Evolutionary conservation across 2,888 invertebrate genomes (phyloP).

Genomic region (Sinhomidia bicolor): DNA sequence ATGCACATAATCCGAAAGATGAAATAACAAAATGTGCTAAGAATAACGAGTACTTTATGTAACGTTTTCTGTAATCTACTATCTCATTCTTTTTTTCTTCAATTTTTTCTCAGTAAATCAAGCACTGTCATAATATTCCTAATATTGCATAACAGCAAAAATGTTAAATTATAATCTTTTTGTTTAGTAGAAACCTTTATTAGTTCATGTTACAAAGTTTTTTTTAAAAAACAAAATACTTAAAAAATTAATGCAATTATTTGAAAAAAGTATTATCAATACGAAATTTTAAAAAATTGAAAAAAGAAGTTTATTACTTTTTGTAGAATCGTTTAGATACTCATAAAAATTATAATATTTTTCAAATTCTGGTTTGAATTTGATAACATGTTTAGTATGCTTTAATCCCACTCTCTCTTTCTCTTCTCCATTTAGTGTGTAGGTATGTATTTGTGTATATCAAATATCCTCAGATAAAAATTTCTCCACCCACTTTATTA

Average conservation of each 20-base stretch:
- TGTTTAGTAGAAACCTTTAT: no score
- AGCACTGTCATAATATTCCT: neutral
- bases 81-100: neutral
- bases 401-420: neutral
- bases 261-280: conserved; percentile 31
- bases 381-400: conserved; percentile 30
- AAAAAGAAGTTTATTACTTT: conserved; percentile 24
- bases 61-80: neutral
- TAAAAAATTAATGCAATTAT: conserved; percentile 26
- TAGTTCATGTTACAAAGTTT: no score
- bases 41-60: neutral
- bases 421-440: neutral
- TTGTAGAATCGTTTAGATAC: conserved; percentile 42
- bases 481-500: conserved; percentile 69
- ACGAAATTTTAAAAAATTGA: neutral
- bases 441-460: conserved; percentile 27
- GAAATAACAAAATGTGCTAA: neutral
- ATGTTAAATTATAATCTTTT: neutral
- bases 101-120: no score
- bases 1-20: conserved; percentile 46
- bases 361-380: conserved; percentile 29
- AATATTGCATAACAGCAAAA: neutral
- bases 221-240: neutral
- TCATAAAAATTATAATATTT: conserved; percentile 55
- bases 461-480: conserved; percentile 47